A percentile compares a stretch with the other conserved stretches of the same genome.
Evolutionary conservation across 2,113 vertebrate species (phyloP).

Genomic region (Urocolius indicus): DNA sequence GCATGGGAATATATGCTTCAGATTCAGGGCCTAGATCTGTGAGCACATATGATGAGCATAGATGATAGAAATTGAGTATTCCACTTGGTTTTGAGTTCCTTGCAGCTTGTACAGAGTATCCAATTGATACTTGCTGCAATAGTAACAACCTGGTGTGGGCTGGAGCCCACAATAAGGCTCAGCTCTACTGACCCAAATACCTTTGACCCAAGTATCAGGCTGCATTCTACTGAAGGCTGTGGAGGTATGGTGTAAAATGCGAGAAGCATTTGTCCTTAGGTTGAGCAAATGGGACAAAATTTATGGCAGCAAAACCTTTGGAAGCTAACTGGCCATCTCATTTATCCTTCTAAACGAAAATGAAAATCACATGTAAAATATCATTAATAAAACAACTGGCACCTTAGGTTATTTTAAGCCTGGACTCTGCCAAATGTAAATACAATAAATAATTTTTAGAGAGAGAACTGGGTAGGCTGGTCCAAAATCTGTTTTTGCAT

Average conservation of each 20-base stretch:
- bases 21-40: background rate
- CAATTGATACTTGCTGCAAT: background rate
- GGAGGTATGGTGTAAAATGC: background rate
- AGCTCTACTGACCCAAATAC: background rate
- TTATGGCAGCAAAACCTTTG: background rate
- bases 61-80: background rate
- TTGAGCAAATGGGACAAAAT: background rate
- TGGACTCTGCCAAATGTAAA: slow-evolving; percentile 59
- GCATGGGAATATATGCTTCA: background rate
- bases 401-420: slow-evolving; percentile 58
- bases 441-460: slow-evolving; percentile 55
- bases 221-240: background rate
- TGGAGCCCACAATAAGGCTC: background rate
- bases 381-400: slow-evolving; percentile 57
- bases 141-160: background rate
- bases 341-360: slow-evolving; percentile 38
- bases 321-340: slow-evolving; percentile 1
- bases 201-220: background rate
- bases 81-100: background rate
- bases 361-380: slow-evolving; percentile 58
- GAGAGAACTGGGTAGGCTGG: slow-evolving; percentile 13
- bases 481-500: slow-evolving; percentile 46
- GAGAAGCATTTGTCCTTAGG: background rate
- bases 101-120: background rate
- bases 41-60: background rate